Conservation (phyloP, 2,888 invertebrate genomes). For the Agriopis leucophaearia region DNA sequence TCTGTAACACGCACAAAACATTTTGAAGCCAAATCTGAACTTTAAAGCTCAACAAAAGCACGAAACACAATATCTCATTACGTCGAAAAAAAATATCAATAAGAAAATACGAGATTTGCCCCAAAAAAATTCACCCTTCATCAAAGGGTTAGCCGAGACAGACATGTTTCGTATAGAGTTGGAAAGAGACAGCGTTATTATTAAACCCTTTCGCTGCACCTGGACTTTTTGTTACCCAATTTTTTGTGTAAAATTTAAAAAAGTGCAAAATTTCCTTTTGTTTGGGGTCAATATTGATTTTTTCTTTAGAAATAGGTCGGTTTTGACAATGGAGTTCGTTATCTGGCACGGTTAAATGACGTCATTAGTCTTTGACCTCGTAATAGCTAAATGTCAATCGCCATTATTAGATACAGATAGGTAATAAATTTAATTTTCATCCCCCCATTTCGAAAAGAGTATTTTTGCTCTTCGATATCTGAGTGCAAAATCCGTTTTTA, state of each 20-base stretch:
- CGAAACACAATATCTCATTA: conserved; percentile 85
- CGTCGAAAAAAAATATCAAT: conserved; percentile 72
- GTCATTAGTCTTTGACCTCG: conserved; percentile 69
- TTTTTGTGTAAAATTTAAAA: conserved; percentile 78
- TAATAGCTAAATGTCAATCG: conserved; percentile 53
- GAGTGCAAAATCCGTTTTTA: no score
- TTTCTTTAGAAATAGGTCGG: conserved; percentile 66
- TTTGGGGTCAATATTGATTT: conserved; percentile 83
- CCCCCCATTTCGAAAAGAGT: no score
- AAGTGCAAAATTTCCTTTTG: conserved; percentile 81
- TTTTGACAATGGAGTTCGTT: conserved; percentile 78
- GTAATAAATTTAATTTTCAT: conserved; percentile 29
- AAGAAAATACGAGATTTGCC: conserved; percentile 82
- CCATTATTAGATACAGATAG: conserved; percentile 37
- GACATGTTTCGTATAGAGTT: conserved; percentile 41
- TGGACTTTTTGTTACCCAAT: conserved; percentile 67
- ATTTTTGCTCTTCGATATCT: no score
- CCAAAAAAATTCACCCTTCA: conserved; percentile 77
- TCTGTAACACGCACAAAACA: conserved; percentile 24
- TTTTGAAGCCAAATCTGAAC: conserved; percentile 40
- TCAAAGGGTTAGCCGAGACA: conserved; percentile 78
- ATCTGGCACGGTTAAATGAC: conserved; percentile 71
- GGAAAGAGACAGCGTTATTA: conserved; percentile 57
- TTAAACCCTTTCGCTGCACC: conserved; percentile 82
- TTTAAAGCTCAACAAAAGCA: conserved; percentile 54